phyloP scores from a whole-genome alignment of 2,888 invertebrate genomes.

The Athalia rosae region DNA sequence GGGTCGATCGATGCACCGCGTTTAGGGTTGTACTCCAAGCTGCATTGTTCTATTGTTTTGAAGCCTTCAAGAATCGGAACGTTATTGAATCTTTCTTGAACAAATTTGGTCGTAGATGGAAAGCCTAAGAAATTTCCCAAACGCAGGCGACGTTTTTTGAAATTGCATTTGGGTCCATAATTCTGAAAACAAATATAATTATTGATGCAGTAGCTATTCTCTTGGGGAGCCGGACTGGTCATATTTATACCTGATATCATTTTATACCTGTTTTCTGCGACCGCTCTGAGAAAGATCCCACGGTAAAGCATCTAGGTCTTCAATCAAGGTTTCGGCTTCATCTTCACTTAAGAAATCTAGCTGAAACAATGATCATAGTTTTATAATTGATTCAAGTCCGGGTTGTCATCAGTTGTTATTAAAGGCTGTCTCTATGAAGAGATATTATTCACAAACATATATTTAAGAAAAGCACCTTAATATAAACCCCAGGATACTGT shows the following conservation, averaged over 20 bases:
- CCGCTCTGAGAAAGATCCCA: slow-evolving; percentile 98
- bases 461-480: slow-evolving; percentile 69
- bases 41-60: slow-evolving; percentile 95
- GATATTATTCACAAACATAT: neutral
- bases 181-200: slow-evolving; percentile 76
- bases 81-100: slow-evolving; percentile 84
- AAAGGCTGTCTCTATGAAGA: neutral
- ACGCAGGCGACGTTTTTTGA: slow-evolving; percentile 92
- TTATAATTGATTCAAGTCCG: slow-evolving; percentile 14
- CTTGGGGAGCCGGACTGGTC: slow-evolving; percentile 12
- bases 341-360: slow-evolving; percentile 82
- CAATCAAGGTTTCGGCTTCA: slow-evolving; percentile 82
- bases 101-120: slow-evolving; percentile 85
- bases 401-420: neutral
- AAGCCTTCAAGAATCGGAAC: slow-evolving; percentile 81
- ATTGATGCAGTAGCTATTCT: neutral
- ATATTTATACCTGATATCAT: neutral
- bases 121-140: slow-evolving; percentile 90
- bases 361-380: slow-evolving; percentile 68
- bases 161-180: slow-evolving; percentile 98
- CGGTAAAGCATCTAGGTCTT: slow-evolving; percentile 84
- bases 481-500: slow-evolving; percentile 81
- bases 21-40: slow-evolving; percentile 91
- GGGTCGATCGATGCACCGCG: slow-evolving; percentile 97
- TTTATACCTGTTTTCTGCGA: slow-evolving; percentile 87